Percentiles rank a stretch among this genome's conserved stretches.
Conservation (phyloP, 2,113 vertebrate genomes). For the Forbesichthys papilliferus region DNA sequence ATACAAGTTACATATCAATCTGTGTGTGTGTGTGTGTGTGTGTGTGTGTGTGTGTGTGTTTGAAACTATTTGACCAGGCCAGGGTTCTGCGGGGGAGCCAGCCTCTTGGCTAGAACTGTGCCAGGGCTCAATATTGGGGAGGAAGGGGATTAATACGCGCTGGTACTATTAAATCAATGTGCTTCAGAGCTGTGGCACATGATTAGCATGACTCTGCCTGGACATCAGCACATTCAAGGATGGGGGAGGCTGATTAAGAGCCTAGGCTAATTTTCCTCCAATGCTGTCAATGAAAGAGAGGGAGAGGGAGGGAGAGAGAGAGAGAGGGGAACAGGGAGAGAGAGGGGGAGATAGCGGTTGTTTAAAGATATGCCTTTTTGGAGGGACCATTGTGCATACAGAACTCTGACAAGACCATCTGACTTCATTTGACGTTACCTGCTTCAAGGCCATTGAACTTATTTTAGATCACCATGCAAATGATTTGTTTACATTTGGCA, state of each 20-base stretch:
- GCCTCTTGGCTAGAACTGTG: slow-evolving; percentile 27
- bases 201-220: slow-evolving; percentile 75
- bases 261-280: slow-evolving; percentile 74
- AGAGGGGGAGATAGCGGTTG: background rate
- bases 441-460: no score
- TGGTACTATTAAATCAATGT: slow-evolving; percentile 76
- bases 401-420: background rate
- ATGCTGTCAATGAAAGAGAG: slow-evolving; percentile 58
- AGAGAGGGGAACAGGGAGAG: background rate
- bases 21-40: background rate
- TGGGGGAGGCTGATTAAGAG: slow-evolving; percentile 74
- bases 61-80: background rate
- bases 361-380: slow-evolving; percentile 42
- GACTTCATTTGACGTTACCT: no score
- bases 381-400: slow-evolving; percentile 15
- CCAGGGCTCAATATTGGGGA: slow-evolving; percentile 49
- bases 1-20: no score
- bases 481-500: no score
- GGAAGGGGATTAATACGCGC: slow-evolving; percentile 69
- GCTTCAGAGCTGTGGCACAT: slow-evolving; percentile 65
- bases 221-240: slow-evolving; percentile 75
- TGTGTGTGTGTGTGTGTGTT: background rate
- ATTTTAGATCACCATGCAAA: no score
- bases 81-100: background rate
- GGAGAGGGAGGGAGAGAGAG: slow-evolving; percentile 11